Conservation (phyloP, 2,797 vertebrate genomes). For the Varecia variegata region DNA sequence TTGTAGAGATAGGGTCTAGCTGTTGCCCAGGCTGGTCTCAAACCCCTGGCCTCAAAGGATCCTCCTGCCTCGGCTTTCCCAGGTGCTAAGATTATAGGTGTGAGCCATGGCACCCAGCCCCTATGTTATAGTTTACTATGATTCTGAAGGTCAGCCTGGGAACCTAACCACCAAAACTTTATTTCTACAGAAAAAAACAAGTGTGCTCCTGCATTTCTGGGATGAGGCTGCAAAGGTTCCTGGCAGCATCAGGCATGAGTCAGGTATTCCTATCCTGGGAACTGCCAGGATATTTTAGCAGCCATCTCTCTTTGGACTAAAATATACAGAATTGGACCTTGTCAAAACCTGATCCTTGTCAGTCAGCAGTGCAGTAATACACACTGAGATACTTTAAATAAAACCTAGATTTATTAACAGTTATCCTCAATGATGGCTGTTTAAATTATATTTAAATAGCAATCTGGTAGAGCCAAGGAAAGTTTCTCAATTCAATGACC, state of each 20-base stretch:
- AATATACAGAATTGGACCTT: constrained; percentile 55
- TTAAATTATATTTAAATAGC: constrained; percentile 47
- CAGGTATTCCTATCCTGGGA: constrained; percentile 59
- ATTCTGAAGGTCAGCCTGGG: constrained; percentile 45
- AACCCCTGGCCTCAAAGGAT: no score
- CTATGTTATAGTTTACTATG: constrained; percentile 6
- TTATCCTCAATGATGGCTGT: background rate
- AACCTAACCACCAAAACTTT: constrained; percentile 59
- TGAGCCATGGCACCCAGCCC: no score
- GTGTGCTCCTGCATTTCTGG: constrained; percentile 36
- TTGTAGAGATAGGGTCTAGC: no score
- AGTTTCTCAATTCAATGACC: constrained; percentile 10
- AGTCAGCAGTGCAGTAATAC: constrained; percentile 29
- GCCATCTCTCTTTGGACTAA: background rate
- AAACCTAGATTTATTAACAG: background rate
- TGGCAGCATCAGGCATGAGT: constrained; percentile 54
- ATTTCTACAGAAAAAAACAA: constrained; percentile 55
- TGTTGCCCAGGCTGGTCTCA: no score
- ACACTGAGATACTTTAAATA: background rate
- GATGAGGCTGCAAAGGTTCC: constrained; percentile 44
- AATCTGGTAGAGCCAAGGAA: background rate
- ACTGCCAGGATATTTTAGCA: constrained; percentile 54
- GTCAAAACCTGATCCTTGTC: constrained; percentile 29
- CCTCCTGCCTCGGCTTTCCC: no score
- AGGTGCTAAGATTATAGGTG: no score